Evolutionary conservation across 1,140 invertebrate genomes (phyloP).

Genomic region (Neodiprion fabricii): DNA sequence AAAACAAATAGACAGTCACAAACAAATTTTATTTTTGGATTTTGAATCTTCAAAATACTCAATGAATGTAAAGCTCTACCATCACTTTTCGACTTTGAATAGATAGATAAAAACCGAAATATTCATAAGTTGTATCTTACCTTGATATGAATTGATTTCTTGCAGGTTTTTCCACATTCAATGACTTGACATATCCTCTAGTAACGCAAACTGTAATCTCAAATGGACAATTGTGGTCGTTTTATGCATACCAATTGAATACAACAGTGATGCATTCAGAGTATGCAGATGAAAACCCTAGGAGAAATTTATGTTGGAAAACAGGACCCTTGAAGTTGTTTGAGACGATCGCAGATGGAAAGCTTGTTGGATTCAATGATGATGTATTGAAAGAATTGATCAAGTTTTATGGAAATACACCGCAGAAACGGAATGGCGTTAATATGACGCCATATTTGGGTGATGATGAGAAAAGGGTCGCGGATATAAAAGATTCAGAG

Average conservation of each 20-base stretch:
- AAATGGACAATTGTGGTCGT: slow-evolving; percentile 83
- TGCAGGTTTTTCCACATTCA: slow-evolving; percentile 82
- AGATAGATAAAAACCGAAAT: too few relatives aligned
- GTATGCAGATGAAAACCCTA: slow-evolving; percentile 68
- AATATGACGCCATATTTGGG: slow-evolving; percentile 79
- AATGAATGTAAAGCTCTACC: neutral
- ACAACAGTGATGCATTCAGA: slow-evolving; percentile 74
- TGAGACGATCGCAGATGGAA: slow-evolving; percentile 74
- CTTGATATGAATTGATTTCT: too few relatives aligned
- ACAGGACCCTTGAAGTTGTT: slow-evolving; percentile 76
- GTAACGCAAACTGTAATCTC: slow-evolving; percentile 84
- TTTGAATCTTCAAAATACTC: slow-evolving; percentile 71
- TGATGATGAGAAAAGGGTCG: slow-evolving; percentile 64
- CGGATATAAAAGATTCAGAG: slow-evolving; percentile 72
- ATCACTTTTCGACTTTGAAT: neutral
- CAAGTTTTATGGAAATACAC: slow-evolving; percentile 77
- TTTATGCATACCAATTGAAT: slow-evolving; percentile 89
- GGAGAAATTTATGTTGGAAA: slow-evolving; percentile 84
- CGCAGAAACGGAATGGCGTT: slow-evolving; percentile 65
- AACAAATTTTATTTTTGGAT: neutral
- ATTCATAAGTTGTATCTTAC: too few relatives aligned
- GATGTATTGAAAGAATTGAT: slow-evolving; percentile 77
- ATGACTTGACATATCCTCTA: slow-evolving; percentile 89
- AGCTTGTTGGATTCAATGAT: slow-evolving; percentile 82
- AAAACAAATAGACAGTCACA: neutral